Evolutionary conservation across 2,113 vertebrate species (phyloP).

Genomic region (Lota lota): DNA sequence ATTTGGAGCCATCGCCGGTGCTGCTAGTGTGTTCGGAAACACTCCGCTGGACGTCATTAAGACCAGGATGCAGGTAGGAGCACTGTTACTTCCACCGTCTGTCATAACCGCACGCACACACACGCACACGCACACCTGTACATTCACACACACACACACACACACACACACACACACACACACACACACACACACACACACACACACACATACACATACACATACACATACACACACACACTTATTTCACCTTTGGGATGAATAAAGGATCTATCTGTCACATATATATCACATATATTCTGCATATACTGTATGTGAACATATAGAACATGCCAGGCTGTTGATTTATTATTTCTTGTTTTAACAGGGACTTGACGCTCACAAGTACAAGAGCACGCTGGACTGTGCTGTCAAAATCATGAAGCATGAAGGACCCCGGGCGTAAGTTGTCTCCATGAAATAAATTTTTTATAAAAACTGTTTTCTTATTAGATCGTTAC

Average conservation of each 20-base stretch:
- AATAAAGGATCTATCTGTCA: too few species aligned
- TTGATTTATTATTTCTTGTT: neutral
- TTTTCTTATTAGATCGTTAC: neutral
- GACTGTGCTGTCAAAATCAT: slow-evolving; percentile 92
- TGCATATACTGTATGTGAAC: too few species aligned
- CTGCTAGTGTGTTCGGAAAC: slow-evolving; percentile 94
- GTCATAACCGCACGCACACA: neutral
- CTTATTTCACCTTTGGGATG: too few species aligned
- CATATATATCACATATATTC: too few species aligned
- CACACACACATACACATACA: too few species aligned
- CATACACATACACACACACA: too few species aligned
- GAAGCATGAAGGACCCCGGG: slow-evolving; percentile 85
- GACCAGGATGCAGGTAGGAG: slow-evolving; percentile 92
- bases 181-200: too few species aligned
- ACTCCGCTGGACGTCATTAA: slow-evolving; percentile 96
- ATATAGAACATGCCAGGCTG: too few species aligned
- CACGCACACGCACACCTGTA: too few species aligned
- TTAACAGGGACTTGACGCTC: slow-evolving; percentile 87
- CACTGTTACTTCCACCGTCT: neutral
- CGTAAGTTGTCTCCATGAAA: slow-evolving; percentile 76
- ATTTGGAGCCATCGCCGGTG: slow-evolving; percentile 88
- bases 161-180: too few species aligned
- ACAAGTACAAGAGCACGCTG: slow-evolving; percentile 91
- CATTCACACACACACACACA: too few species aligned
- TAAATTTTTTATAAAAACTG: too few species aligned